Percentiles rank a stretch among this genome's conserved stretches.
These are phyloP conservation scores for chimpanzee (Pan troglodytes) DNA, from an alignment of 2,113 vertebrate genomes.

Conservation along the genomic window NHGRI_mPanTro3-v2.1_pri NC_086015.1:181317001-181317500, in stretches of 20 bases:
- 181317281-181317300: background rate
- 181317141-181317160: background rate
- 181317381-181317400: background rate
- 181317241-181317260: conserved; percentile 32
- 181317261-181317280: conserved; percentile 6
- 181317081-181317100: background rate
- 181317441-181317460: background rate
- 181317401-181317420: background rate
- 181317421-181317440: background rate
- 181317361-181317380: background rate
- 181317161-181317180: background rate
- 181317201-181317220: background rate
- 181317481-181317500: background rate
- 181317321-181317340: background rate
- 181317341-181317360: background rate
- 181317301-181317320: background rate
- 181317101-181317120: background rate
- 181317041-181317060: background rate
- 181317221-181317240: conserved; percentile 32
- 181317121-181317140: background rate
- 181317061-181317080: background rate
- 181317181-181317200: background rate
- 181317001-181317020: background rate
- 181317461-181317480: background rate
- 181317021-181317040: background rate